These are phyloP conservation scores for Trinectes maculatus DNA, from an alignment of 2,113 vertebrate genomes.

Conservation along the genomic window DNA sequence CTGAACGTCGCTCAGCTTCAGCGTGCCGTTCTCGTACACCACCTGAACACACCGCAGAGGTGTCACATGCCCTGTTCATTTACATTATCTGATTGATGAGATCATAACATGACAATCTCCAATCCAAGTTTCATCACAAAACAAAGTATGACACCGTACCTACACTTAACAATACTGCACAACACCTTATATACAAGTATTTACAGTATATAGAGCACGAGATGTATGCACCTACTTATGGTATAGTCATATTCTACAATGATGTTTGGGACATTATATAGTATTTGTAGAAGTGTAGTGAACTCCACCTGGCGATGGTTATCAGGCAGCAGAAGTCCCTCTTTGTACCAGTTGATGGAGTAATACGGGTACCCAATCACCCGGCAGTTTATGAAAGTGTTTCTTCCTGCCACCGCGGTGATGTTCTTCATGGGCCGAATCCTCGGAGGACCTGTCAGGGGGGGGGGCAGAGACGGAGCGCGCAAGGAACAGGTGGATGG, in stretches of 20 bases:
- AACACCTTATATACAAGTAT: not conserved
- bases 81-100: not conserved
- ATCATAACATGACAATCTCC: not conserved
- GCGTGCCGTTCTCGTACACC: constrained; percentile 96
- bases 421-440: constrained; percentile 98
- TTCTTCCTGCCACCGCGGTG: constrained; percentile 95
- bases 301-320: constrained; percentile 92
- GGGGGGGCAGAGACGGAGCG: constrained; percentile 12
- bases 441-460: constrained; percentile 89
- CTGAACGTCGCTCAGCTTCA: constrained; percentile 97
- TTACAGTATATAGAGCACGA: no score
- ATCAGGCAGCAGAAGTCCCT: constrained; percentile 92
- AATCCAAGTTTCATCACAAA: no score
- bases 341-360: constrained; percentile 99
- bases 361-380: constrained; percentile 99
- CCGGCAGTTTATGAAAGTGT: constrained; percentile 97
- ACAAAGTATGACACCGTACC: no score
- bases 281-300: not conserved
- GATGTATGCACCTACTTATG: no score
- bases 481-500: constrained; percentile 20
- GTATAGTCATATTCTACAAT: no score
- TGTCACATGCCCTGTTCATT: not conserved
- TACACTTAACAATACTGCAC: no score
- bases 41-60: constrained; percentile 71
- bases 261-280: no score